A percentile compares a stretch with the other conserved stretches of the same genome.
Conservation (phyloP, 2,888 invertebrate genomes). For the Charanyca ferruginea region DNA sequence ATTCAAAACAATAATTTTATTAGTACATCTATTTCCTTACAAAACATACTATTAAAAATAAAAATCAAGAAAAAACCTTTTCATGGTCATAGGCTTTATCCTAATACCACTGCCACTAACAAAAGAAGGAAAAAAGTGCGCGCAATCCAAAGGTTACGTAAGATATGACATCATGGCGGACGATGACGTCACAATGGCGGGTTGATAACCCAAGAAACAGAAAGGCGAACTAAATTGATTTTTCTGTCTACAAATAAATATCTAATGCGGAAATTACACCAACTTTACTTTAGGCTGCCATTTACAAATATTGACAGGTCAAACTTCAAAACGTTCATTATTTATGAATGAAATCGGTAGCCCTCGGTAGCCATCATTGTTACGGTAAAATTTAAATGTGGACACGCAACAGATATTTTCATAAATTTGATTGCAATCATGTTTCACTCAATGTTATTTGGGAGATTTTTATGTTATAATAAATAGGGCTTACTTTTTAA, state of each 20-base stretch:
- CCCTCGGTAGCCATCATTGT: constrained; percentile 5
- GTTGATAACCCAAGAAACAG: constrained; percentile 57
- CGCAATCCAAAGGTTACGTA: constrained; percentile 53
- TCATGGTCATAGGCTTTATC: constrained; percentile 51
- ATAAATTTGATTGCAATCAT: background rate
- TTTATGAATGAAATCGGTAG: constrained; percentile 30
- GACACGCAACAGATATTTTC: constrained; percentile 15
- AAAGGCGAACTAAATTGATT: constrained; percentile 39
- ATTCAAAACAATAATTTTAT: constrained; percentile 4
- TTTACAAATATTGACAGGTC: constrained; percentile 35
- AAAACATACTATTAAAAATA: background rate
- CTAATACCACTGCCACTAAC: constrained; percentile 2
- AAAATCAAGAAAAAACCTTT: constrained; percentile 18
- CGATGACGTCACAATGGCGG: constrained; percentile 66
- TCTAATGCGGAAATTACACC: constrained; percentile 21
- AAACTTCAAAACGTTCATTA: constrained; percentile 17
- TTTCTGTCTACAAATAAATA: constrained; percentile 26
- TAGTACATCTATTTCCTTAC: background rate
- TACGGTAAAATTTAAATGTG: constrained; percentile 16
- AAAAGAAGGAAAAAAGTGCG: constrained; percentile 37
- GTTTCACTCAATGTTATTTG: background rate
- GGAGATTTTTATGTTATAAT: too few relatives aligned
- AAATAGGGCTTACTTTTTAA: too few relatives aligned
- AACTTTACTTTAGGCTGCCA: constrained; percentile 23
- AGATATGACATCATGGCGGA: constrained; percentile 57